Evolutionary conservation across 2,797 vertebrate genomes (phyloP).

Genomic region (Neomorphus geoffroyi): DNA sequence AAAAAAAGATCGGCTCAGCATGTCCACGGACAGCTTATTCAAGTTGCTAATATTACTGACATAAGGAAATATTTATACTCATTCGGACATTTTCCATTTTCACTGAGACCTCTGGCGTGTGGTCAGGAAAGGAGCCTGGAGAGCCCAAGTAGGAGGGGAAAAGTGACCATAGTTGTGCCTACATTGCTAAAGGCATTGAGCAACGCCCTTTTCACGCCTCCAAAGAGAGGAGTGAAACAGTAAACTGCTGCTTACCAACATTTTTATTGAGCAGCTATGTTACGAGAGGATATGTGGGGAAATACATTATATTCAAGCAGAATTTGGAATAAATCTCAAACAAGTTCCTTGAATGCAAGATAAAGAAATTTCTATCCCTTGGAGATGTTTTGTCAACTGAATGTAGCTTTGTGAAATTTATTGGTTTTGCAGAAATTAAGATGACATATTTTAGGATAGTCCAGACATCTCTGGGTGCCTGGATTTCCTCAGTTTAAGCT

Average conservation of each 20-base stretch:
- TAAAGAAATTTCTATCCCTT: neutral
- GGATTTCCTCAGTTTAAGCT: neutral
- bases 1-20: neutral
- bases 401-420: neutral
- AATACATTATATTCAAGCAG: neutral
- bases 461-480: neutral
- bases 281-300: neutral
- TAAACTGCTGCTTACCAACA: neutral
- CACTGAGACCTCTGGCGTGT: neutral
- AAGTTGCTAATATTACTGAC: neutral
- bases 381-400: slow-evolving; percentile 7
- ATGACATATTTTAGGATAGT: neutral
- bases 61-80: neutral
- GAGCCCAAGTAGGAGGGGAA: neutral
- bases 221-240: neutral
- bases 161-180: neutral
- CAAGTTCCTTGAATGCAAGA: neutral
- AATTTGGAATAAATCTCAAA: neutral
- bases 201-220: too few species aligned
- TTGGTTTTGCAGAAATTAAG: slow-evolving; percentile 2
- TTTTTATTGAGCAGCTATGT: neutral
- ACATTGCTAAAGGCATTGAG: neutral
- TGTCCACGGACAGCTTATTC: neutral
- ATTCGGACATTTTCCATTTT: neutral
- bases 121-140: neutral